Evolutionary conservation across 2,797 vertebrate species (phyloP).

Genomic region (Oreochromis grahami): DNA sequence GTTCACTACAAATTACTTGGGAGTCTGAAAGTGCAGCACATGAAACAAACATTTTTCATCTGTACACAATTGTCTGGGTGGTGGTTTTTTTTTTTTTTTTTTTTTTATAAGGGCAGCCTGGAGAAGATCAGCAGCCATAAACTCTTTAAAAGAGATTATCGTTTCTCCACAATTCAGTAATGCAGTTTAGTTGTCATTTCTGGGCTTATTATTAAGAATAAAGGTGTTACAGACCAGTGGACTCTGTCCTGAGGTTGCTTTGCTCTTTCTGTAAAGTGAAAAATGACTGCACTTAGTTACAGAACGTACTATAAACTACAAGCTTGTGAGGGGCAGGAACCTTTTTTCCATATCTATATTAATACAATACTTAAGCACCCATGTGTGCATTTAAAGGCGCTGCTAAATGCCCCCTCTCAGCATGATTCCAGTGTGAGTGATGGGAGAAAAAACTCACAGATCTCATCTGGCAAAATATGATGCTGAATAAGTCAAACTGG

Average conservation of each 20-base stretch:
- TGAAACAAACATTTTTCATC: background rate
- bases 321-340: background rate
- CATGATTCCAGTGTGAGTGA: background rate
- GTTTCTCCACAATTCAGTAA: background rate
- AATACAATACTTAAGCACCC: background rate
- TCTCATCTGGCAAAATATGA: background rate
- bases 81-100: fast-evolving
- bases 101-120: background rate
- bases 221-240: background rate
- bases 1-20: background rate
- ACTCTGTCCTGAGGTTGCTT: background rate
- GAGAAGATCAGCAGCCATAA: background rate
- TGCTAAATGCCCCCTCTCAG: background rate
- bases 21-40: background rate
- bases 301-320: background rate
- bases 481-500: background rate
- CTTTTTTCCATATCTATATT: background rate
- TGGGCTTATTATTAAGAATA: background rate
- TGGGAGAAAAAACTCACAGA: background rate
- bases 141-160: background rate
- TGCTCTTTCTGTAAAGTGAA: background rate
- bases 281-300: background rate
- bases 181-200: background rate
- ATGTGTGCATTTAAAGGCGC: background rate
- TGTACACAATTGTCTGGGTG: background rate